phyloP scores from a whole-genome alignment of 2,797 vertebrate genomes.

The Notolabrus celidotus region DNA sequence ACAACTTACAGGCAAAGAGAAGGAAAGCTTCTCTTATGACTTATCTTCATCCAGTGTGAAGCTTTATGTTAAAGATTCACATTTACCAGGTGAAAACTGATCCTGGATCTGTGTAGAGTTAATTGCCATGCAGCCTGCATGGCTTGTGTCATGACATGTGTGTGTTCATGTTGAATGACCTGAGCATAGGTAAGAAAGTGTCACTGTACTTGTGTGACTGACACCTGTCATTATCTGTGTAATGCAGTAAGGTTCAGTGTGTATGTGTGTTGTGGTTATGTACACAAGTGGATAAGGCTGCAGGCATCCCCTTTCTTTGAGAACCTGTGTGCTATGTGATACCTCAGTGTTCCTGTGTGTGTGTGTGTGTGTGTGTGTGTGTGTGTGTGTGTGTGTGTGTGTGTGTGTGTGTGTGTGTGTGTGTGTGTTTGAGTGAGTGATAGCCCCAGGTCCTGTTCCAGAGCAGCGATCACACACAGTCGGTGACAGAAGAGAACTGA shows the following conservation, averaged over 20 bases:
- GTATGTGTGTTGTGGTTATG: slow-evolving; percentile 65
- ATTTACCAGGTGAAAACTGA: slow-evolving; percentile 43
- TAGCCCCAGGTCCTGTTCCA: slow-evolving; percentile 82
- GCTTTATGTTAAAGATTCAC: slow-evolving; percentile 15
- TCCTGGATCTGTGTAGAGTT: slow-evolving; percentile 18
- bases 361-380: slow-evolving; percentile 59
- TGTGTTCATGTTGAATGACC: slow-evolving; percentile 54
- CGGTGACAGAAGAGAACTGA: slow-evolving; percentile 54
- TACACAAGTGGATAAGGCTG: slow-evolving; percentile 59
- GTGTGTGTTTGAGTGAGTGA: slow-evolving; percentile 71
- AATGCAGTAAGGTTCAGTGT: slow-evolving; percentile 46
- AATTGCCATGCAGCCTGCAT: slow-evolving; percentile 4
- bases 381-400: too few species aligned
- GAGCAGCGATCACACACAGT: slow-evolving; percentile 57
- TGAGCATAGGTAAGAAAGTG: slow-evolving; percentile 49
- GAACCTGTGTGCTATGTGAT: slow-evolving; percentile 71
- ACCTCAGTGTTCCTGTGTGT: slow-evolving; percentile 57
- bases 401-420: slow-evolving; percentile 49
- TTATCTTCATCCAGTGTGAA: slow-evolving; percentile 20
- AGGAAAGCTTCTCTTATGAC: slow-evolving; percentile 22
- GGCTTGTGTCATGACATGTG: slow-evolving; percentile 46
- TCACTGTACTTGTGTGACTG: slow-evolving; percentile 53
- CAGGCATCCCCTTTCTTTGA: slow-evolving; percentile 70
- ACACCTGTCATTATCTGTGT: slow-evolving; percentile 60
- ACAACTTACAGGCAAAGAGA: slow-evolving; percentile 9